These are phyloP conservation scores for Siniperca undulata DNA, from an alignment of 2,797 vertebrate genomes.

Conservation along the genomic window DNA sequence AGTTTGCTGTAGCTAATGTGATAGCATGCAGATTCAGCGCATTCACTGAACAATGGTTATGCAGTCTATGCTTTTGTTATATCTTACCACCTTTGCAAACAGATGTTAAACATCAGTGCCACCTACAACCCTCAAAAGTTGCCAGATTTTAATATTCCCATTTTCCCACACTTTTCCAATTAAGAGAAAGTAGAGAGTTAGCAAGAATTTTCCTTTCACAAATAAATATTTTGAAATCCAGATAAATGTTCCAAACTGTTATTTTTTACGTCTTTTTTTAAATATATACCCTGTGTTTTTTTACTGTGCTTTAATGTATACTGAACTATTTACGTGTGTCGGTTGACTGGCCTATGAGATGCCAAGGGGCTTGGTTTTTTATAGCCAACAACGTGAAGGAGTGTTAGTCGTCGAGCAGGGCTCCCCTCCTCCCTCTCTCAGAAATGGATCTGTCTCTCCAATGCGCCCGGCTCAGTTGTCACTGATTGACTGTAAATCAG, in stretches of 20 bases:
- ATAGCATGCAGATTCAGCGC: neutral
- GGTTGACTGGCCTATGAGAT: neutral
- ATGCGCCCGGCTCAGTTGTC: conserved; percentile 24
- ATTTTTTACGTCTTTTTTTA: neutral
- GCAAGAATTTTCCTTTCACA: neutral
- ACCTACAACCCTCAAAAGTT: neutral
- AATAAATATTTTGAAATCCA: neutral
- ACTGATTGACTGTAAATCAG: conserved; percentile 62
- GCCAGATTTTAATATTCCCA: neutral
- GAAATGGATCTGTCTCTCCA: conserved; percentile 10
- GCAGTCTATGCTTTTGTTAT: rapidly evolving
- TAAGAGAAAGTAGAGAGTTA: neutral
- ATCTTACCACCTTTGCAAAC: neutral
- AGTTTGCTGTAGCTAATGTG: conserved; percentile 1
- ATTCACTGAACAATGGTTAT: neutral
- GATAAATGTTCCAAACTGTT: neutral
- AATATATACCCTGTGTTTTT: neutral
- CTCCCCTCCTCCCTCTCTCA: neutral
- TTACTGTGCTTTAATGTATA: neutral
- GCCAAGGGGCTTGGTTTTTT: conserved; percentile 34
- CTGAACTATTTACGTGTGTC: neutral
- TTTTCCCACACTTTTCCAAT: neutral
- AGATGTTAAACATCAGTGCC: neutral
- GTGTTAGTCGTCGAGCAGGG: conserved; percentile 4
- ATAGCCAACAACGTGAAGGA: conserved; percentile 41